Conservation (phyloP, 2,888 invertebrate species). For the Melieria omissa region DNA sequence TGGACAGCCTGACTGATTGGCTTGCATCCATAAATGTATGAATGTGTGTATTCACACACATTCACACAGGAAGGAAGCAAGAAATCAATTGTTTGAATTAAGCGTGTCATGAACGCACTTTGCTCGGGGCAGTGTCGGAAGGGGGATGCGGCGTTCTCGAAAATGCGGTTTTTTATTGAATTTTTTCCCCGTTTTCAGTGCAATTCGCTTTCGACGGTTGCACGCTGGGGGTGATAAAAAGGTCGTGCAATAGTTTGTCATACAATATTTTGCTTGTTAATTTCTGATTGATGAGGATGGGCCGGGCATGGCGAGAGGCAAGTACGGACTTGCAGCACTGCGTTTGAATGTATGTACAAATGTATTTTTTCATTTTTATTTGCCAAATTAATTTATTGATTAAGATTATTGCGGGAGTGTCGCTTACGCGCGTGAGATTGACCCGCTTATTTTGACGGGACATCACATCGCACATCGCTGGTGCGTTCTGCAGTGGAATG, state of each 20-base stretch:
- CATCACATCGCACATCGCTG: no score
- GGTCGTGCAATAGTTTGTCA: conserved; percentile 28
- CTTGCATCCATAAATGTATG: conserved; percentile 5
- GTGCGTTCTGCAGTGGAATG: no score
- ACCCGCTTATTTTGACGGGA: no score
- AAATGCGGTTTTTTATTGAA: conserved; percentile 35
- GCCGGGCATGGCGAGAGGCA: conserved; percentile 37
- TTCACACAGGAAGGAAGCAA: conserved; percentile 15
- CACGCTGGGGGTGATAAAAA: conserved; percentile 54
- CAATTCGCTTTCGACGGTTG: conserved; percentile 6
- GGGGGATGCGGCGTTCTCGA: no score
- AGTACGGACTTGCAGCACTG: conserved; percentile 7
- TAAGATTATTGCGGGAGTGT: conserved; percentile 38
- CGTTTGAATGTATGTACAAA: conserved; percentile 22
- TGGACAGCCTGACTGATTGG: conserved; percentile 15
- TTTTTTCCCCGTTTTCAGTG: conserved; percentile 50
- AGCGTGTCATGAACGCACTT: no score
- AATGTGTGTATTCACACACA: conserved; percentile 2
- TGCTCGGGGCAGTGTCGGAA: no score
- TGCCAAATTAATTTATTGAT: conserved; percentile 28
- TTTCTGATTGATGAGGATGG: conserved; percentile 55
- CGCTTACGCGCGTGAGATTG: background rate
- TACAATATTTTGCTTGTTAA: conserved; percentile 51
- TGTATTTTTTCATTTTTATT: conserved; percentile 26
- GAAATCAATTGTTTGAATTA: conserved; percentile 19